Evolutionary conservation across 1,140 invertebrate genomes (phyloP), one percentile per base, ranked within the genome.

Genomic region (Trichonephila clavipes): DNA sequence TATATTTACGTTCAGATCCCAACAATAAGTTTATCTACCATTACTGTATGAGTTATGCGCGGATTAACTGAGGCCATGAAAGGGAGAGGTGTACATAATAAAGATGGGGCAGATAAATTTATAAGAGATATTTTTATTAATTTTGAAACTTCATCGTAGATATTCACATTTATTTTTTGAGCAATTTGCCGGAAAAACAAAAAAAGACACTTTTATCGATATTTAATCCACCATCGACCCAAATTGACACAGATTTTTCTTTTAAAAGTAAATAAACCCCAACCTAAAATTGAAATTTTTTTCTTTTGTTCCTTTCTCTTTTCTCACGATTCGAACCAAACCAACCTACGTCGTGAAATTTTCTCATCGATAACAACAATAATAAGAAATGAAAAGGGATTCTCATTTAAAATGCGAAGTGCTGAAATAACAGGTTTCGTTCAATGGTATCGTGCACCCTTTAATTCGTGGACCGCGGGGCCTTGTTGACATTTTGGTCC

Each of bases 361-460:
- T 28, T 77, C 72, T 16, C 72, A 18, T 28, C 18, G 72, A 85
- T 59, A 85, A 51, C 83, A 19, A 81, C 28, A 85, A 59, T 85
- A 85, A 24, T 7, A 58, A 66, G 77, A 21, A 28, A 66, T 64
- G 59, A 44, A 58, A 59, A 83, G 81, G 24, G 24, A 19, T 24
- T 34, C 51, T 44, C 28, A 66, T 40, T 92, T 92, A 85, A 92
- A 92, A 92, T 85, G 77, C 77, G 62, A 85, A 92, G 34, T 66
- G 90, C 90, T 92, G 90, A 92, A 92, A 92, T 92, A 92, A 92
- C 90, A 92, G 24, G 34, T 92, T 85, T 59, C 21, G 0, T 44
- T 40, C 19, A 92, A 51, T 44, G 62, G 7, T 24, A 44, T 28
- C 40, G 58, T 69, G 10, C 24, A 90, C 88, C 88, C 88, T 81